These are phyloP conservation scores for Globia sparganii DNA, from an alignment of 2,888 invertebrate species.

Conservation along the genomic window DNA sequence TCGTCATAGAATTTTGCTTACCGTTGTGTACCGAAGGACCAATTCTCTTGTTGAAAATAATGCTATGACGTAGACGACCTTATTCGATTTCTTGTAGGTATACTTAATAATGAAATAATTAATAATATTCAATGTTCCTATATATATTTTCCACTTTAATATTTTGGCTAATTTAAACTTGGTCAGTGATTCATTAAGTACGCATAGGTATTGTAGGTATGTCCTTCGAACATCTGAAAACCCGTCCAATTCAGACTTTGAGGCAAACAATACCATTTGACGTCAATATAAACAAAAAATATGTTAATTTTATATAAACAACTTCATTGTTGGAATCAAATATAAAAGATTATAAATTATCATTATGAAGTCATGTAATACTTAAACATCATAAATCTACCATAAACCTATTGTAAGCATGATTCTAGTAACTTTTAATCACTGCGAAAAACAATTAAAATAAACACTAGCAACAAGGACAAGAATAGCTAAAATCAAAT, in stretches of 20 bases:
- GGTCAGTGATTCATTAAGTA: too few species aligned
- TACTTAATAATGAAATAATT: neutral
- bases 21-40: neutral
- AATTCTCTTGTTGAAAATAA: neutral
- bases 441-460: neutral
- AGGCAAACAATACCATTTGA: slow-evolving; percentile 64
- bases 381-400: neutral
- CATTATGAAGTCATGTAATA: neutral
- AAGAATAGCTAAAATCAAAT: neutral
- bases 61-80: neutral
- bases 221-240: slow-evolving; percentile 32
- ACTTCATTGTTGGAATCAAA: slow-evolving; percentile 41
- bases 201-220: neutral
- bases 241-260: slow-evolving; percentile 43
- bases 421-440: neutral
- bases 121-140: neutral
- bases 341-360: slow-evolving; percentile 10
- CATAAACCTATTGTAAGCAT: neutral
- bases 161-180: neutral
- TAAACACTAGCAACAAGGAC: neutral
- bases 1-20: neutral
- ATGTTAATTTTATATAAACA: slow-evolving; percentile 43
- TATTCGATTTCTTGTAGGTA: neutral
- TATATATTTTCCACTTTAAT: neutral
- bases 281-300: slow-evolving; percentile 60